These are phyloP conservation scores for Pachycephus smyrnensis DNA, from an alignment of 2,888 invertebrate genomes.

Conservation along the genomic window DNA sequence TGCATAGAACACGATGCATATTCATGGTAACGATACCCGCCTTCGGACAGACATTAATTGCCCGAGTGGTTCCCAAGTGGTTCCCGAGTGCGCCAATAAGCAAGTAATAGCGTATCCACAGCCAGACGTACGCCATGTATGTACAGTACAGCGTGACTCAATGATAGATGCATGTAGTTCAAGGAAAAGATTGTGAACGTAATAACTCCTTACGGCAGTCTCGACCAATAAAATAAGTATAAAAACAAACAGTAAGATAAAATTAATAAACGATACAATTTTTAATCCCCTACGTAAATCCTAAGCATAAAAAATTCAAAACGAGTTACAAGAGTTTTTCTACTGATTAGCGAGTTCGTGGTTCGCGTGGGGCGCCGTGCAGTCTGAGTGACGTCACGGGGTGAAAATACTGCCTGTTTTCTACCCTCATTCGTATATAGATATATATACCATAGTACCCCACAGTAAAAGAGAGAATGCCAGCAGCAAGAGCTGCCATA, in stretches of 20 bases:
- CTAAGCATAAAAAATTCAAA: background rate
- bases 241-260: background rate
- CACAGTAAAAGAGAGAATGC: background rate
- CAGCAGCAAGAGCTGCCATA: background rate
- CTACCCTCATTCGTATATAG: background rate
- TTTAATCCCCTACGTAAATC: background rate
- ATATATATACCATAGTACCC: background rate
- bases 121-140: background rate
- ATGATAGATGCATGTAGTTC: background rate
- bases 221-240: background rate
- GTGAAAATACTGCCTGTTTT: conserved; percentile 20
- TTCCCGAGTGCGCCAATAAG: background rate
- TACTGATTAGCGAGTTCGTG: background rate
- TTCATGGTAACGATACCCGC: background rate
- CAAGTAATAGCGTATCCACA: background rate
- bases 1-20: background rate
- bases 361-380: conserved; percentile 14
- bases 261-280: background rate
- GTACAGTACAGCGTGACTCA: background rate
- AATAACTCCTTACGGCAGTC: background rate
- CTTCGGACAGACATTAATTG: background rate
- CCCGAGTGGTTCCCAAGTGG: background rate
- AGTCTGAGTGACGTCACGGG: conserved; percentile 26
- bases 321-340: background rate
- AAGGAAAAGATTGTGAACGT: background rate